phyloP scores from a whole-genome alignment of 2,113 vertebrate species.

The Lota lota region DNA sequence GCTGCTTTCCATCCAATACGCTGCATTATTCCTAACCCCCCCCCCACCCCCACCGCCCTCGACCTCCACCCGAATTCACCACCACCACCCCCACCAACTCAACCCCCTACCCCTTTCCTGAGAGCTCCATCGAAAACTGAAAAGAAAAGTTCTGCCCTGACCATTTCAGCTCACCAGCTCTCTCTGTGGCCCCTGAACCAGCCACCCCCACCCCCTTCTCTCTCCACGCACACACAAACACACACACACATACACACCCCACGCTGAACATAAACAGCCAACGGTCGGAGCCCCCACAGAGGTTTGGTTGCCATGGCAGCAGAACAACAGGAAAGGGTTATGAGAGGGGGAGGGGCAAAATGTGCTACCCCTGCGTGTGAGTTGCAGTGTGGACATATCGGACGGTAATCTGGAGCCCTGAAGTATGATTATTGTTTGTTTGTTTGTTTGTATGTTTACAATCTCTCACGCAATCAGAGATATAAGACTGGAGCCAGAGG shows the following conservation, averaged over 20 bases:
- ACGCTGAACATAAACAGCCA: conserved; percentile 40
- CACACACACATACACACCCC: not conserved
- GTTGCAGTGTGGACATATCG: not conserved
- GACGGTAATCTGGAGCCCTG: too few species aligned
- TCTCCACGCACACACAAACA: too few species aligned
- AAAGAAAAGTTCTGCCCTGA: not conserved
- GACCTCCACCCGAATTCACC: conserved; percentile 39
- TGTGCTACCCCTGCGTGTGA: not conserved
- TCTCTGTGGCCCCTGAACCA: conserved; percentile 4
- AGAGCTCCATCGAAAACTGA: not conserved
- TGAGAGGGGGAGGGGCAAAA: not conserved
- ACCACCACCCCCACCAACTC: conserved; percentile 2
- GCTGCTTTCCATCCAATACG: conserved; percentile 55
- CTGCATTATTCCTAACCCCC: conserved; percentile 49
- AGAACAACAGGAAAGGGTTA: conserved; percentile 34
- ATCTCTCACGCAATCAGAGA: not conserved
- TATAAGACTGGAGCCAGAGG: not conserved
- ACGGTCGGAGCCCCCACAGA: conserved; percentile 20
- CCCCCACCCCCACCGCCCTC: conserved; percentile 33
- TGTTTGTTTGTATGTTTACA: not conserved
- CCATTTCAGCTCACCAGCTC: not conserved
- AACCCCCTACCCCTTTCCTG: not conserved
- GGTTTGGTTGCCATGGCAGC: conserved; percentile 34
- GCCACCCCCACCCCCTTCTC: too few species aligned
- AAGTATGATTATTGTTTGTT: not conserved